Percentiles rank a stretch among this genome's conserved stretches.
phyloP scores from a whole-genome alignment of 92 coral and sea anemone genomes.

The Zoanthus solanderi region DNA sequence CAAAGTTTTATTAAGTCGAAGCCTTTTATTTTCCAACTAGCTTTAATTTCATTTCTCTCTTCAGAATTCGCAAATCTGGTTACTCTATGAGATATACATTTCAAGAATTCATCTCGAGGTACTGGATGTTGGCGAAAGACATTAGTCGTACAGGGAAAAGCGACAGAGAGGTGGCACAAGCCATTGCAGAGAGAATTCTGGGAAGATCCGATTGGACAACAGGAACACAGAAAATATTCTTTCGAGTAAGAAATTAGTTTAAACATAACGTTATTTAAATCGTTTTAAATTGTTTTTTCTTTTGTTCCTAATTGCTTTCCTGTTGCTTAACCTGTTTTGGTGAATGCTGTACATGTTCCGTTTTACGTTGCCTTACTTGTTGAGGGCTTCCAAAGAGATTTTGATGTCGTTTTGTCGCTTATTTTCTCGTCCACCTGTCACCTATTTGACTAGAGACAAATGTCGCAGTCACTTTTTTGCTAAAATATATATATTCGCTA shows the following conservation, averaged over 20 bases:
- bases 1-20: not conserved
- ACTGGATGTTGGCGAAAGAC: constrained; percentile 41
- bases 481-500: too few species aligned
- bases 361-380: too few species aligned
- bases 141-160: constrained; percentile 3
- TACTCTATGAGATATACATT: constrained; percentile 42
- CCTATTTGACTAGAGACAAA: too few species aligned
- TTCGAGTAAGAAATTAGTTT: not conserved
- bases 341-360: too few species aligned
- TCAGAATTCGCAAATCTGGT: constrained; percentile 49
- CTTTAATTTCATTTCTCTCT: not conserved
- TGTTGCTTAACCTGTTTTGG: too few species aligned
- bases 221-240: constrained; percentile 40
- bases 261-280: too few species aligned
- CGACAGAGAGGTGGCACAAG: constrained; percentile 15
- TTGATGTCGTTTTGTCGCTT: too few species aligned
- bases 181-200: constrained; percentile 36
- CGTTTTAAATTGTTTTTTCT: too few species aligned
- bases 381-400: too few species aligned
- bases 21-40: not conserved
- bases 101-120: constrained; percentile 33
- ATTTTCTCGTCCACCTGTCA: too few species aligned
- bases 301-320: too few species aligned
- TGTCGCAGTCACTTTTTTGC: too few species aligned
- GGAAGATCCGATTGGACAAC: constrained; percentile 45